These are phyloP conservation scores for Poecilia latipinna DNA, from an alignment of 2,113 vertebrate species.

Conservation along the genomic window DNA sequence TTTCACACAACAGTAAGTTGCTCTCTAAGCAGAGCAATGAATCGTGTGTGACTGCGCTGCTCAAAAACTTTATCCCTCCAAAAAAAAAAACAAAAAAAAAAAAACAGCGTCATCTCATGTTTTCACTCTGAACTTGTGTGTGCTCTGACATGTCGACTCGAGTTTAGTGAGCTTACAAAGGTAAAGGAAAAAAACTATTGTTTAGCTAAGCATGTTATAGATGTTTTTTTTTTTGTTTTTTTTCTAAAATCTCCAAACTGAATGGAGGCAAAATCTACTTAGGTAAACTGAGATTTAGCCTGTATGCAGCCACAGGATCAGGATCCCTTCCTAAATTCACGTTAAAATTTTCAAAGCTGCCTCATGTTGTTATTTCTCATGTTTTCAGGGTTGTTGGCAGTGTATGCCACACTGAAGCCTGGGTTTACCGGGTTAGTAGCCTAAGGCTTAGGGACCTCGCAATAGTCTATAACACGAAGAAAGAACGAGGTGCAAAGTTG, in stretches of 20 bases:
- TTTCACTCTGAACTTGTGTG: background rate
- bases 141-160: background rate
- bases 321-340: too few species aligned
- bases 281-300: background rate
- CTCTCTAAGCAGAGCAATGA: slow-evolving; percentile 65
- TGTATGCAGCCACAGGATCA: too few species aligned
- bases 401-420: background rate
- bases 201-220: background rate
- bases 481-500: too few species aligned
- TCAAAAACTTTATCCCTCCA: slow-evolving; percentile 29
- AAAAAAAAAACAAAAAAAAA: background rate
- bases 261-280: background rate
- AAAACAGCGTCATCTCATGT: background rate
- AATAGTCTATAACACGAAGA: background rate
- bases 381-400: background rate
- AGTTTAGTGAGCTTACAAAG: background rate
- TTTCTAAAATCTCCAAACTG: background rate
- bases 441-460: background rate
- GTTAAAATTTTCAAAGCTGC: background rate
- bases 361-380: background rate
- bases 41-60: slow-evolving; percentile 63
- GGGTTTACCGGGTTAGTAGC: background rate
- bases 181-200: background rate
- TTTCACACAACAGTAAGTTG: slow-evolving; percentile 77
- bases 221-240: background rate